Conservation (phyloP, 2,113 vertebrate genomes). For the Petaurus breviceps region DNA sequence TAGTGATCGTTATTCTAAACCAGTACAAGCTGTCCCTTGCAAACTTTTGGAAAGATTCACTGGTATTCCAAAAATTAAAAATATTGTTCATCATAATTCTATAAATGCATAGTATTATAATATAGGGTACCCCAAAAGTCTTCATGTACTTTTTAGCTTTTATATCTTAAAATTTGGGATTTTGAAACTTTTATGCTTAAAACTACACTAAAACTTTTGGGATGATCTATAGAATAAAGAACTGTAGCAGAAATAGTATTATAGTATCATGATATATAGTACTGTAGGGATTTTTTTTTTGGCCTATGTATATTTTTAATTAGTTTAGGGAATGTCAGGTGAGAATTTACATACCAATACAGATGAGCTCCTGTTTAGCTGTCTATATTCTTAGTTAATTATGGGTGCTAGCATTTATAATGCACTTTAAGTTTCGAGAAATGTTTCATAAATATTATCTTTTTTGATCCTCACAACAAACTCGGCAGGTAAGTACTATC, state of each 20-base stretch:
- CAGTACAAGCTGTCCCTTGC: too few relatives aligned
- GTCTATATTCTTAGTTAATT: background rate
- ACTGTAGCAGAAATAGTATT: too few relatives aligned
- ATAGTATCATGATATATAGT: background rate
- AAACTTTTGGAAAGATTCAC: background rate
- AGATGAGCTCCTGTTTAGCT: background rate
- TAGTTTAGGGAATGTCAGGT: background rate
- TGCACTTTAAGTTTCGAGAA: background rate
- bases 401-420: background rate
- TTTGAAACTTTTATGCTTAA: too few relatives aligned
- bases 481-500: background rate
- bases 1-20: background rate
- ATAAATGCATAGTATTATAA: background rate
- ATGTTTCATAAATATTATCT: background rate
- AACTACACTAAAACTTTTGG: too few relatives aligned
- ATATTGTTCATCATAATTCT: background rate
- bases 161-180: background rate
- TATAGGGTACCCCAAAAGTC: background rate
- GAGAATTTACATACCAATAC: background rate
- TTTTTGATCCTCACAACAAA: background rate
- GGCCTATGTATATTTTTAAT: background rate
- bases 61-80: background rate
- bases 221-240: too few relatives aligned
- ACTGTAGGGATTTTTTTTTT: background rate
- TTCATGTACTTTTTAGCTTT: background rate